These are phyloP conservation scores for Phania funesta DNA, from an alignment of 2,888 invertebrate species.

Conservation along the genomic window DNA sequence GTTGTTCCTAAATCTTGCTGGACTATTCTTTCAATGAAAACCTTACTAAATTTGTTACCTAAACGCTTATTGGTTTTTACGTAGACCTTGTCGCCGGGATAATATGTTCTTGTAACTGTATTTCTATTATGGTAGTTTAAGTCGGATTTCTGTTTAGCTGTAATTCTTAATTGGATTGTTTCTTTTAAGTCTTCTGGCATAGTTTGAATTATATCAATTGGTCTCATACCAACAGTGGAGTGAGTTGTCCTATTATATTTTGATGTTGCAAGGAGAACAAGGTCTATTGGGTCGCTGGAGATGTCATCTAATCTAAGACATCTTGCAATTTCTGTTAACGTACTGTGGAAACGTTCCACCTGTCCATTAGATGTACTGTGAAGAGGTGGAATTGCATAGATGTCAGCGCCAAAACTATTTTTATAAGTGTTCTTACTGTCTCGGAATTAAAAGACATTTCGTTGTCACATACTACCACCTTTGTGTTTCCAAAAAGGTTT, in stretches of 20 bases:
- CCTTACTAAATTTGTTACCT: slow-evolving; percentile 23
- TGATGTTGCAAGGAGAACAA: too few relatives aligned
- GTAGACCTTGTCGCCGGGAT: neutral
- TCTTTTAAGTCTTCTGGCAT: neutral
- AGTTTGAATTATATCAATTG: neutral
- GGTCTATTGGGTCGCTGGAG: too few relatives aligned
- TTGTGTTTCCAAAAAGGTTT: too few relatives aligned
- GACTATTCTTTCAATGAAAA: neutral
- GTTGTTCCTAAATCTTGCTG: slow-evolving; percentile 16
- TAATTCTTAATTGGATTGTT: slow-evolving; percentile 4
- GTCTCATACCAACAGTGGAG: neutral
- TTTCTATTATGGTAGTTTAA: neutral
- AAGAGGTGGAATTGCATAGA: too few relatives aligned
- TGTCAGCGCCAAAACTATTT: too few relatives aligned
- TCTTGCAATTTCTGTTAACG: too few relatives aligned
- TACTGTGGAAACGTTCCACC: too few relatives aligned
- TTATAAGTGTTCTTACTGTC: too few relatives aligned
- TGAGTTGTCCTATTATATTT: too few relatives aligned
- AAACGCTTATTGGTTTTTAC: neutral
- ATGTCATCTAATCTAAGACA: too few relatives aligned
- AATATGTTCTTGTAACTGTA: neutral
- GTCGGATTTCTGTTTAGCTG: slow-evolving; percentile 2
- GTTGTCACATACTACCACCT: too few relatives aligned
- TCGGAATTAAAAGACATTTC: too few relatives aligned
- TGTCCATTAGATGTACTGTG: neutral